A percentile compares a stretch with the other conserved stretches of the same genome.
Conservation (phyloP, 2,113 vertebrate genomes). For the Oryzias melastigma region DNA sequence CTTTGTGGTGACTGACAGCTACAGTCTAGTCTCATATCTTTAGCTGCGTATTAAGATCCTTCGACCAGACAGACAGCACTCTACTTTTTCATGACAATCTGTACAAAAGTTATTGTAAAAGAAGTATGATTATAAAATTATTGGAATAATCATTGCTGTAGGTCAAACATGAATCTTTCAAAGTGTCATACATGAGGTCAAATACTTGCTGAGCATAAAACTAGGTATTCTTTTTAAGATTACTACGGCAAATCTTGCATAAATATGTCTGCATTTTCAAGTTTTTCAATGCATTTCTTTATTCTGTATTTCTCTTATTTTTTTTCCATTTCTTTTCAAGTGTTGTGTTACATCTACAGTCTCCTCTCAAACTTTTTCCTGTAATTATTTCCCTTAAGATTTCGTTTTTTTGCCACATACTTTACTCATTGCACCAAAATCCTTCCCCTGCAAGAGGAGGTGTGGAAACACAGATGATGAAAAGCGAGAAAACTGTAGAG, state of each 20-base stretch:
- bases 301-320: constrained; percentile 3
- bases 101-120: neutral
- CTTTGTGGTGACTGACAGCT: constrained; percentile 51
- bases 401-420: constrained; percentile 9
- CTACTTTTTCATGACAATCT: constrained; percentile 38
- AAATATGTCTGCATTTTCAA: neutral
- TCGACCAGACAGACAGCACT: constrained; percentile 20
- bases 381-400: constrained; percentile 32
- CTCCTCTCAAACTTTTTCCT: constrained; percentile 10
- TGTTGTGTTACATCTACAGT: constrained; percentile 14
- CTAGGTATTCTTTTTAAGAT: constrained; percentile 7
- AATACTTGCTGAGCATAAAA: no score
- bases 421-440: constrained; percentile 23
- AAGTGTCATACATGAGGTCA: no score
- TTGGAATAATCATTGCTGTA: constrained; percentile 20
- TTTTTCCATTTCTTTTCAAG: constrained; percentile 13
- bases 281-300: neutral
- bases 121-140: neutral
- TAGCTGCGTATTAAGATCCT: constrained; percentile 25
- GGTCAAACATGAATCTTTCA: neutral
- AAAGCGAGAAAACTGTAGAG: constrained; percentile 28
- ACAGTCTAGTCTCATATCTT: constrained; percentile 24
- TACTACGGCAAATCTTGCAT: constrained; percentile 2
- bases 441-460: constrained; percentile 24
- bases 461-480: constrained; percentile 3